Evolutionary conservation across 2,113 vertebrate species (phyloP), one percentile per base, ranked within the genome.

Genomic region (Lepus europaeus): DNA sequence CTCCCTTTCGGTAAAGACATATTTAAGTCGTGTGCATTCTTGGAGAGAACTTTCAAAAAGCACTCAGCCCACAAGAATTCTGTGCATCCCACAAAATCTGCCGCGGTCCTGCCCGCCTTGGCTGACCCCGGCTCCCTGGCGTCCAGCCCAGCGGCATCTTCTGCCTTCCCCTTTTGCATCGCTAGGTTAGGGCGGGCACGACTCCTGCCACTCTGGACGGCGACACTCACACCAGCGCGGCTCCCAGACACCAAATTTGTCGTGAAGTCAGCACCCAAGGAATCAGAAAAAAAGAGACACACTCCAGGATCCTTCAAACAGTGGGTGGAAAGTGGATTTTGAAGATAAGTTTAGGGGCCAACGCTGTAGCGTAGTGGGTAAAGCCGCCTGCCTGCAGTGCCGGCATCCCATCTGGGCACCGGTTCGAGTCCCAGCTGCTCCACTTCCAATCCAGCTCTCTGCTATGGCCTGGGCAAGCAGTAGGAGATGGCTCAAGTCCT

Each of bases 21-120:
- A 93, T 92, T 95, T 95, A 93, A 97, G 87, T 85, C 49, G 2
- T 90, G 68, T 89, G 90, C 79, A 93, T 95, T 96, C 95, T 96
- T 96, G 90, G 95, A 96, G 93, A 96, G 90, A 95, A 93, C 92
- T 96, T 95, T 95, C 90, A 96, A 95, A 91, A 93, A 95, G 91
- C 76, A 95, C 73, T 96, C 93, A 97, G 90, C 97, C 95, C 93
- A 88, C 90, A 95, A 90, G 93, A 97, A 96, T 97, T 93, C 93
- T 96, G 78, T 95, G 96, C 95, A 88, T 88, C 91, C 95, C 93
- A 74, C 95, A 90, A 83, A 93, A 61, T 88, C 92, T 88, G 90
- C 90, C 89, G 85, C 3, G 56, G 93, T 82, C 90, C 53, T 79
- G 59, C 8, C 11, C 73, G 61, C 81, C 68, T 73, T 81, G 27